Evolutionary conservation across 2,113 vertebrate genomes (phyloP).

Genomic region (Dicentrarchus labrax): DNA sequence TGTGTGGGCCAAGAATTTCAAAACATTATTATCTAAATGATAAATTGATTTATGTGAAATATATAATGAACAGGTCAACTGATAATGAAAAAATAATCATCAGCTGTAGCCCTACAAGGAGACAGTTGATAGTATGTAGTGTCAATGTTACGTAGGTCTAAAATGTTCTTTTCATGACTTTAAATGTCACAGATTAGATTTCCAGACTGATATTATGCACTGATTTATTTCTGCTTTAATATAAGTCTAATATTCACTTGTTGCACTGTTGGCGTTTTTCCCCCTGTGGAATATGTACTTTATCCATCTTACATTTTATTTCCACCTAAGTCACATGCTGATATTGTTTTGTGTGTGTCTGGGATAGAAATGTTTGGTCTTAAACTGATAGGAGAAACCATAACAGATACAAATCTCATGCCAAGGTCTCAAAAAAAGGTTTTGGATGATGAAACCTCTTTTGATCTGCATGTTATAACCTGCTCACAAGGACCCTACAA

Average conservation of each 20-base stretch:
- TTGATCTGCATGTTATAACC: not conserved
- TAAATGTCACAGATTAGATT: slow-evolving; percentile 1
- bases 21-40: too few relatives aligned
- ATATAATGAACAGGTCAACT: too few relatives aligned
- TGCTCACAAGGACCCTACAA: not conserved
- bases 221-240: not conserved
- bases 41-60: too few relatives aligned
- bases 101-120: too few relatives aligned
- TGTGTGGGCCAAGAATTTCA: too few relatives aligned
- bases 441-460: slow-evolving; percentile 1
- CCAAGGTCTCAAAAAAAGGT: not conserved
- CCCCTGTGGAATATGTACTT: too few relatives aligned
- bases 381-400: not conserved
- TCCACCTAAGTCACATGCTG: not conserved
- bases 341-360: not conserved
- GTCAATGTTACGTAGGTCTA: not conserved
- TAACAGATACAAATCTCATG: not conserved
- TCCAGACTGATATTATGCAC: not conserved
- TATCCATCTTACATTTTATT: not conserved
- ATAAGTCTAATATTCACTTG: not conserved
- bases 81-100: too few relatives aligned
- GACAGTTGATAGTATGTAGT: too few relatives aligned
- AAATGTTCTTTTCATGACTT: not conserved
- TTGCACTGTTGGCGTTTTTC: not conserved
- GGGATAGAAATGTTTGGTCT: not conserved